A percentile compares a stretch with the other conserved stretches of the same genome.
Conservation (phyloP, 2,888 invertebrate species). For the Tipula unca region DNA sequence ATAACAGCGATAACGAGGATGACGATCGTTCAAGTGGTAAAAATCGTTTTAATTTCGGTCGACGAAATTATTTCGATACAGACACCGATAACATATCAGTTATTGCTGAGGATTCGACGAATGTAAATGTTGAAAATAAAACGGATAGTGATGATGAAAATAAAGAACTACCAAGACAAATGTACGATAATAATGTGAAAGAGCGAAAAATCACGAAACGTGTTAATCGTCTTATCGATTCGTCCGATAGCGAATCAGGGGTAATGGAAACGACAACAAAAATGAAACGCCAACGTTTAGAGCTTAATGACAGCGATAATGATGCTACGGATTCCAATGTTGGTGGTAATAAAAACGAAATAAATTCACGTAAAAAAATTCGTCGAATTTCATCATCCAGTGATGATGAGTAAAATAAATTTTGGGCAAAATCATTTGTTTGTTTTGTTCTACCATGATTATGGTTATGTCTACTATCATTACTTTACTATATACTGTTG, state of each 20-base stretch:
- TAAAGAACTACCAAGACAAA: not conserved
- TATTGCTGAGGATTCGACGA: not conserved
- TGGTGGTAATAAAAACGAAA: not conserved
- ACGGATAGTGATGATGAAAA: constrained; percentile 25
- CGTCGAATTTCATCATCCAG: not conserved
- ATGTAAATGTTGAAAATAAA: not conserved
- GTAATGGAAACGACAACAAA: constrained; percentile 25
- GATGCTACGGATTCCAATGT: not conserved
- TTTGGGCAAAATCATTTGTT: not conserved
- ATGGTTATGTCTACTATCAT: not conserved
- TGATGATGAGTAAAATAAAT: not conserved
- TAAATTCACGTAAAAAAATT: not conserved
- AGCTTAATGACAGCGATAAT: constrained; percentile 30
- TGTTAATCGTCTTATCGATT: not conserved
- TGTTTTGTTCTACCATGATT: not conserved
- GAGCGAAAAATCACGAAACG: not conserved
- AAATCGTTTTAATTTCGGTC: constrained; percentile 24
- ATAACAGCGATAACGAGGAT: constrained; percentile 10
- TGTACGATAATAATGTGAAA: constrained; percentile 20
- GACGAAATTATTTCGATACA: constrained; percentile 32
- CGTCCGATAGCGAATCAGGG: constrained; percentile 25
- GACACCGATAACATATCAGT: constrained; percentile 27
- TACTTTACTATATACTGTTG: not conserved
- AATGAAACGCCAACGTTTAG: constrained; percentile 22
- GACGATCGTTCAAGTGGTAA: not conserved